These are phyloP conservation scores for Clamator glandarius DNA, from an alignment of 2,797 vertebrate genomes.

Conservation along the genomic window DNA sequence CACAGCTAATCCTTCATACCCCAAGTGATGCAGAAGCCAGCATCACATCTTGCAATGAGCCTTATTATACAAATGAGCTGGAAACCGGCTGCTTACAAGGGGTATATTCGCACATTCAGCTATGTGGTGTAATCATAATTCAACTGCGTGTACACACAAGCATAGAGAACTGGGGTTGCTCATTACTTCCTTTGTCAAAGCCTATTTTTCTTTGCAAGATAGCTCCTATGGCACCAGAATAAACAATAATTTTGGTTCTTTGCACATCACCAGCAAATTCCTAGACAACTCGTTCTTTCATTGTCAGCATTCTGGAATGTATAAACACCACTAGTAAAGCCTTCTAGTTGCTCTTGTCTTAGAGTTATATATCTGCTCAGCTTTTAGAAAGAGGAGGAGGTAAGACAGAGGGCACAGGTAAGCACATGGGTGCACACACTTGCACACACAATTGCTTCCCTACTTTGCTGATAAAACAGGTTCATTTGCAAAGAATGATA, in stretches of 20 bases:
- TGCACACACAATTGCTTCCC: not conserved
- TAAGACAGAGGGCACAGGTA: not conserved
- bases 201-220: not conserved
- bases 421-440: no score
- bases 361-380: not conserved
- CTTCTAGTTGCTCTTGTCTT: not conserved
- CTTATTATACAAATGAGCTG: not conserved
- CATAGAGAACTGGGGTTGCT: not conserved
- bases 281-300: not conserved
- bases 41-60: not conserved
- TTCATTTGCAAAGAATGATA: not conserved
- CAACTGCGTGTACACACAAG: not conserved
- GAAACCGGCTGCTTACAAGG: not conserved
- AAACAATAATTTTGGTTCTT: conserved; percentile 34
- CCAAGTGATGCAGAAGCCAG: not conserved
- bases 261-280: not conserved
- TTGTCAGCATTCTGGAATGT: not conserved
- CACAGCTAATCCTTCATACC: not conserved
- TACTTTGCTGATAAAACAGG: not conserved
- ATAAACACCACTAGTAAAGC: not conserved
- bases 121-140: not conserved
- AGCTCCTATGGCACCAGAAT: not conserved
- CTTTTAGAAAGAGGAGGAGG: not conserved
- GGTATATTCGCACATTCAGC: not conserved
- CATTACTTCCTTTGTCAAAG: conserved; percentile 17